A percentile compares a stretch with the other conserved stretches of the same genome.
phyloP scores from a whole-genome alignment of 1,140 invertebrate species.

The Achroia grisella region DNA sequence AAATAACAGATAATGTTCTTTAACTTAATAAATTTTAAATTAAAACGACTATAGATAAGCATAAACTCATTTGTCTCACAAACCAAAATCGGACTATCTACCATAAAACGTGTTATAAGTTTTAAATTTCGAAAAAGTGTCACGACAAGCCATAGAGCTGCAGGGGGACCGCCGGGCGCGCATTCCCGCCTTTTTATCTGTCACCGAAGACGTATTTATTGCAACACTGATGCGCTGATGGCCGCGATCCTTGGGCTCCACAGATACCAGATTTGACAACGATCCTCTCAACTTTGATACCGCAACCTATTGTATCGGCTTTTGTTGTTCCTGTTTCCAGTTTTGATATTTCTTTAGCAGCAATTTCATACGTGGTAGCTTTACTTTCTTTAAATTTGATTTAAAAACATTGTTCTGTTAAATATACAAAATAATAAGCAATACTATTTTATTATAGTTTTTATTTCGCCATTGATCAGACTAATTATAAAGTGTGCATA shows the following conservation, averaged over 20 bases:
- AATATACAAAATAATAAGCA: too few species aligned
- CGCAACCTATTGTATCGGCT: slow-evolving; percentile 43
- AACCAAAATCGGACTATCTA: slow-evolving; percentile 7
- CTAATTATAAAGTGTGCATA: too few species aligned
- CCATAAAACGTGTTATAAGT: slow-evolving; percentile 6
- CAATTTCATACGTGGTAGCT: slow-evolving; percentile 36
- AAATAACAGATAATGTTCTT: too few species aligned
- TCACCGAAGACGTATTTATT: slow-evolving; percentile 54
- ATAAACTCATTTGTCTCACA: slow-evolving; percentile 6
- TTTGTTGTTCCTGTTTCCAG: slow-evolving; percentile 31
- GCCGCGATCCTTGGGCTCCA: slow-evolving; percentile 14
- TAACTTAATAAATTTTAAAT: too few species aligned
- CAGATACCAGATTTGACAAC: slow-evolving; percentile 56
- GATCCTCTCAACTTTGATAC: slow-evolving; percentile 46
- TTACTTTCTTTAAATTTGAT: slow-evolving; percentile 4
- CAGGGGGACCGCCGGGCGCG: slow-evolving; percentile 48
- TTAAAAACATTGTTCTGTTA: too few species aligned
- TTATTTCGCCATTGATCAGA: too few species aligned
- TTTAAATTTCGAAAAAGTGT: slow-evolving; percentile 38
- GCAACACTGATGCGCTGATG: slow-evolving; percentile 45
- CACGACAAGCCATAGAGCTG: slow-evolving; percentile 25
- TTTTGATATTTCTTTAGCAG: slow-evolving; percentile 37
- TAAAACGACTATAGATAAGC: too few species aligned
- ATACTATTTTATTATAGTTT: too few species aligned
- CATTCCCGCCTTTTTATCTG: slow-evolving; percentile 61